Conservation (phyloP, 2,113 vertebrate genomes). For the Struthidea cinerea region DNA sequence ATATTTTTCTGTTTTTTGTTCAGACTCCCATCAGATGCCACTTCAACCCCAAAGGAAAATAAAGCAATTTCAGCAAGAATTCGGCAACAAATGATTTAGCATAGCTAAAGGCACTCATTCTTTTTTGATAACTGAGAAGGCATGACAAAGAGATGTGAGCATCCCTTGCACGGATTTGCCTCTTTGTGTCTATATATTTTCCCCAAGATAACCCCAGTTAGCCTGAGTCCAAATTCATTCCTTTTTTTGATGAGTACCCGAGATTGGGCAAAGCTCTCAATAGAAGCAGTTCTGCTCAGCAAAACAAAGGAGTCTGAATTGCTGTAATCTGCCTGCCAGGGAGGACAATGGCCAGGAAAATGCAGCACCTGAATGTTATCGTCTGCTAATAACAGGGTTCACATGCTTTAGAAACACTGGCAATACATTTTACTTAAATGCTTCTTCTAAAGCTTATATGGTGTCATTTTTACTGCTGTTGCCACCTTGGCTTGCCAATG, state of each 20-base stretch:
- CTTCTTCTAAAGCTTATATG: neutral
- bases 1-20: neutral
- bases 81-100: slow-evolving; percentile 2
- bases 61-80: neutral
- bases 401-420: slow-evolving; percentile 18
- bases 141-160: neutral
- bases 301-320: slow-evolving; percentile 54
- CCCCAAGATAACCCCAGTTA: slow-evolving; percentile 18
- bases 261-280: slow-evolving; percentile 31
- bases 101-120: neutral
- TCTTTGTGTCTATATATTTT: slow-evolving; percentile 10
- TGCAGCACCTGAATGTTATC: slow-evolving; percentile 44
- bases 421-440: neutral
- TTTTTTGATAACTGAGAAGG: neutral
- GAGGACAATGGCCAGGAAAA: slow-evolving; percentile 33
- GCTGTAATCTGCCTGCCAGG: slow-evolving; percentile 32
- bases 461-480: neutral
- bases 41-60: neutral
- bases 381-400: slow-evolving; percentile 19
- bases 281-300: slow-evolving; percentile 23
- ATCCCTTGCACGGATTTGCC: neutral
- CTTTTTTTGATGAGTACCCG: neutral
- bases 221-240: slow-evolving; percentile 1
- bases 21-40: neutral
- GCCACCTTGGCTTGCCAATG: neutral